A percentile compares a stretch with the other conserved stretches of the same genome.
Evolutionary conservation across 2,888 invertebrate species (phyloP).

Genomic region (Tromatobia lineatoria): DNA sequence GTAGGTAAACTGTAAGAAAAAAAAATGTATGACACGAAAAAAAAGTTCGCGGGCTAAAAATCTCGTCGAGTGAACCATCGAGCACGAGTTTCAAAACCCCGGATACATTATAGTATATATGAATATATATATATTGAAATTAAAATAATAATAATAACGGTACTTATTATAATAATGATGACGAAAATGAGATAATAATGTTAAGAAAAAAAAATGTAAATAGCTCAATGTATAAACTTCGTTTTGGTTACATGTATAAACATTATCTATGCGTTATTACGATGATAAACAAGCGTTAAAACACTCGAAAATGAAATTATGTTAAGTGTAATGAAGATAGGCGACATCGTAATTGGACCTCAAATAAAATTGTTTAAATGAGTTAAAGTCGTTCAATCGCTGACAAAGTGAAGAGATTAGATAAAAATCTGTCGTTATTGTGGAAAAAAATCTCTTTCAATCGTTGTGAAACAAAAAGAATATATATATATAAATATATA

Average conservation of each 20-base stretch:
- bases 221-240: constrained; percentile 82
- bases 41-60: constrained; percentile 18
- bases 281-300: constrained; percentile 25
- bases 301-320: neutral
- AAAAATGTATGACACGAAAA: neutral
- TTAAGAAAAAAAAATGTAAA: constrained; percentile 76
- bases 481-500: constrained; percentile 1
- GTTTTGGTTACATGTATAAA: constrained; percentile 79
- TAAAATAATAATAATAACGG: constrained; percentile 24
- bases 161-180: constrained; percentile 35
- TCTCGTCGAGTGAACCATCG: constrained; percentile 32
- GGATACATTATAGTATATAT: constrained; percentile 19
- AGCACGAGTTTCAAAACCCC: constrained; percentile 59
- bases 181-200: constrained; percentile 47
- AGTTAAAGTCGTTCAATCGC: neutral
- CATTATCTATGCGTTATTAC: constrained; percentile 69
- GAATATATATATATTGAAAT: neutral
- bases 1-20: constrained; percentile 22
- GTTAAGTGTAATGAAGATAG: constrained; percentile 1
- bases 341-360: constrained; percentile 27
- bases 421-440: constrained; percentile 1
- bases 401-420: neutral
- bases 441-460: neutral
- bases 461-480: constrained; percentile 19
- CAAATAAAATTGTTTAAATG: neutral